Percentiles rank a stretch among this genome's conserved stretches.
Evolutionary conservation across 2,797 vertebrate genomes (phyloP).

Genomic region (Champsocephalus esox): DNA sequence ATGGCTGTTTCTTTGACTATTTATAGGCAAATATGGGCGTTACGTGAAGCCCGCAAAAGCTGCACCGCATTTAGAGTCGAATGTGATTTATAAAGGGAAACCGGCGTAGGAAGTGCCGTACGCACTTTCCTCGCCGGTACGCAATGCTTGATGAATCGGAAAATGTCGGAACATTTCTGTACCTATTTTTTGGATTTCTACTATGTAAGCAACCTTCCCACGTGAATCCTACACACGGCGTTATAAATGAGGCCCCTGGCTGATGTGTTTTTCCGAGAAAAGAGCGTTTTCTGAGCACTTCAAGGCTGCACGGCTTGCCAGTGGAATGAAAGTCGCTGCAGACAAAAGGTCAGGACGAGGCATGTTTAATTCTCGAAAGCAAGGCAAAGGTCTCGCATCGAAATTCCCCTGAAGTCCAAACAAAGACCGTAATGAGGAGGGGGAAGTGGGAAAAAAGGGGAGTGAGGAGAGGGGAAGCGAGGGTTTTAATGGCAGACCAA

Average conservation of each 20-base stretch:
- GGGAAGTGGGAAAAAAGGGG: slow-evolving; percentile 16
- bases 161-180: no score
- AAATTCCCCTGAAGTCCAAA: slow-evolving; percentile 80
- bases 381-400: slow-evolving; percentile 84
- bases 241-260: background rate
- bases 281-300: slow-evolving; percentile 59
- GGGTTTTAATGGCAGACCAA: slow-evolving; percentile 61
- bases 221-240: no score
- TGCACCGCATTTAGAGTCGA: no score
- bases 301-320: slow-evolving; percentile 59
- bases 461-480: slow-evolving; percentile 4
- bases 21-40: no score
- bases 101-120: no score
- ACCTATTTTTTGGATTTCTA: no score
- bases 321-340: slow-evolving; percentile 75
- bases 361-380: slow-evolving; percentile 84
- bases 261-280: slow-evolving; percentile 63
- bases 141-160: no score
- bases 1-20: no score
- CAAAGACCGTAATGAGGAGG: slow-evolving; percentile 77
- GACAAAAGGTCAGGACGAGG: slow-evolving; percentile 82
- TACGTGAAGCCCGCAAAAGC: no score
- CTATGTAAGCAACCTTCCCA: no score
- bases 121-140: no score
- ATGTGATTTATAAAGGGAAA: no score